Evolutionary conservation across 2,113 vertebrate genomes (phyloP).

Genomic region (Myiozetetes cayanensis): DNA sequence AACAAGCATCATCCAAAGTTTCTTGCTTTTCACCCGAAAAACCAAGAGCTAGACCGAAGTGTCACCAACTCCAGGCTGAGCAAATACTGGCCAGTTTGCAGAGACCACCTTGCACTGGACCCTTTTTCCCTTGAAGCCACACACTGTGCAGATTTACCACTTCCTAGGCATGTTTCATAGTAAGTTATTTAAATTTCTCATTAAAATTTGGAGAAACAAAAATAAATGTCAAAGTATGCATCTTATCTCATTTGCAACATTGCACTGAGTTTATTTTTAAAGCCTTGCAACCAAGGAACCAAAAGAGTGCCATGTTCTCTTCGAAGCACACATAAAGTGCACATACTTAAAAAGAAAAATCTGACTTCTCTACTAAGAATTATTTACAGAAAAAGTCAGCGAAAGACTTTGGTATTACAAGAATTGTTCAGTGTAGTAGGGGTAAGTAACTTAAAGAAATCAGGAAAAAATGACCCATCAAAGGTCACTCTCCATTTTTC

Average conservation of each 20-base stretch:
- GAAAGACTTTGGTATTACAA: background rate
- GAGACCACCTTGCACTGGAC: background rate
- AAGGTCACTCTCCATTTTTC: background rate
- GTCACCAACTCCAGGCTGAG: background rate
- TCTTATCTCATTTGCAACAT: conserved; percentile 21
- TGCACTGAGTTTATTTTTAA: conserved; percentile 50
- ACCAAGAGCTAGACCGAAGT: background rate
- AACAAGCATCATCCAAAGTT: background rate
- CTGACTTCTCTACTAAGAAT: background rate
- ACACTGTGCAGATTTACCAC: background rate
- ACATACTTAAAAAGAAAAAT: background rate
- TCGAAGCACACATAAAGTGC: background rate
- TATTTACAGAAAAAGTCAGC: background rate
- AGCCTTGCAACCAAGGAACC: conserved; percentile 32
- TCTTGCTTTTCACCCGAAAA: background rate
- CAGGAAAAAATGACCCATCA: background rate
- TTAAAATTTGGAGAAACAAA: conserved; percentile 55
- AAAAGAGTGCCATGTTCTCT: conserved; percentile 39
- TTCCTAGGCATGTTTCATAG: background rate
- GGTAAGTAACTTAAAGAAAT: background rate
- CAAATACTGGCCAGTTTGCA: background rate
- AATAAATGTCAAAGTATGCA: conserved; percentile 36
- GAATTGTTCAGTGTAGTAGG: background rate
- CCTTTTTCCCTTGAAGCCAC: background rate
- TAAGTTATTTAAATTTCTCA: conserved; percentile 32